These are phyloP conservation scores for Dunckerocampus dactyliophorus DNA, from an alignment of 2,113 vertebrate species.

Conservation along the genomic window DNA sequence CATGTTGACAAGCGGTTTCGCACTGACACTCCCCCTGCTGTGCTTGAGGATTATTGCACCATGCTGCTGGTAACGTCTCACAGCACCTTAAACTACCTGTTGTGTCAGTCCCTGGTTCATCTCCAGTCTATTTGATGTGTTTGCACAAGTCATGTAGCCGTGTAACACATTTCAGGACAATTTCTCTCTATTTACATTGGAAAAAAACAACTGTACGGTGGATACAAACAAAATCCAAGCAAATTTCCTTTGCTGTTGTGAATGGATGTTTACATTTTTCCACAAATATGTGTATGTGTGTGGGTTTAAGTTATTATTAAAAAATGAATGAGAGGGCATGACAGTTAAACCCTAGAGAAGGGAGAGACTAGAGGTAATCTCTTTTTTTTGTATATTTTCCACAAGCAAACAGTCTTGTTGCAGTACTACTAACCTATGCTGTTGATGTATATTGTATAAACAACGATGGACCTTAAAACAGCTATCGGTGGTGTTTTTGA, in stretches of 20 bases:
- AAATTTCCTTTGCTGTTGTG: constrained; percentile 24
- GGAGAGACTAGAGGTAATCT: constrained; percentile 19
- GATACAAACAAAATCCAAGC: constrained; percentile 24
- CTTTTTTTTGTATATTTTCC: constrained; percentile 51
- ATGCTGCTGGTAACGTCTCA: constrained; percentile 13
- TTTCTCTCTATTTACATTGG: constrained; percentile 9
- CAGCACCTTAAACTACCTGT: constrained; percentile 11
- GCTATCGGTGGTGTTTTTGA: constrained; percentile 39
- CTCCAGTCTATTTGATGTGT: constrained; percentile 40
- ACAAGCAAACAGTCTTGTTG: constrained; percentile 58
- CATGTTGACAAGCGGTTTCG: constrained; percentile 18
- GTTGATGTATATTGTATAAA: constrained; percentile 51
- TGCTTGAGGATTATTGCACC: constrained; percentile 6
- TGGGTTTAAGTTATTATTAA: constrained; percentile 41
- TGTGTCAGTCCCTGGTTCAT: constrained; percentile 28
- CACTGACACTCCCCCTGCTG: constrained; percentile 8
- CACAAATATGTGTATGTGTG: constrained; percentile 30
- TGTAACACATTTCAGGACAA: constrained; percentile 34
- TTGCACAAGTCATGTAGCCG: constrained; percentile 41
- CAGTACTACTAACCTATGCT: constrained; percentile 51
- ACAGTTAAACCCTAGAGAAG: constrained; percentile 29
- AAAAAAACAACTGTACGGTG: constrained; percentile 36
- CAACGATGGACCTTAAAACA: constrained; percentile 53
- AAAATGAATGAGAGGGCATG: constrained; percentile 19
- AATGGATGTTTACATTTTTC: constrained; percentile 67